These are phyloP conservation scores for Matsumurasca onukii DNA, from an alignment of 1,140 invertebrate genomes.

Conservation along the genomic window DNA sequence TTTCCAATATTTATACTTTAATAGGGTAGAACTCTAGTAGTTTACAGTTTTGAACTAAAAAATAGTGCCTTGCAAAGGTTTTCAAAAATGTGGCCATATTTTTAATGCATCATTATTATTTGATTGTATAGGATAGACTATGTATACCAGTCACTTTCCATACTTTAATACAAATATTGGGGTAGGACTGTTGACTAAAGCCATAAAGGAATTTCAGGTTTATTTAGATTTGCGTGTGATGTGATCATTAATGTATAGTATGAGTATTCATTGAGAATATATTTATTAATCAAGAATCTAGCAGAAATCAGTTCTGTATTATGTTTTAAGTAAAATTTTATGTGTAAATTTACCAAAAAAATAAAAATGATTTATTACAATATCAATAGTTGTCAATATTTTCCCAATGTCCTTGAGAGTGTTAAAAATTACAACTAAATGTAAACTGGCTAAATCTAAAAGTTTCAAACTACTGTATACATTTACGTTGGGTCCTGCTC, in stretches of 20 bases:
- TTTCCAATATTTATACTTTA: slow-evolving; percentile 25
- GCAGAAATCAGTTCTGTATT: slow-evolving; percentile 22
- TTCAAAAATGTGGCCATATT: slow-evolving; percentile 31
- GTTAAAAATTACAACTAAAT: too few species aligned
- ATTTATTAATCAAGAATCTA: slow-evolving; percentile 26
- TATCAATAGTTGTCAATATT: too few species aligned
- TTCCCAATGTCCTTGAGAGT: too few species aligned
- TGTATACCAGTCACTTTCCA: slow-evolving; percentile 13
- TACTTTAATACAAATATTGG: background rate
- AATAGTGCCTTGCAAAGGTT: slow-evolving; percentile 28
- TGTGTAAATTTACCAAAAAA: slow-evolving; percentile 22
- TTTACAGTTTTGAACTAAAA: slow-evolving; percentile 25
- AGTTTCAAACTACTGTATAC: too few species aligned
- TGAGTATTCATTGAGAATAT: slow-evolving; percentile 22
- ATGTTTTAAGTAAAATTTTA: slow-evolving; percentile 25
- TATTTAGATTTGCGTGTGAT: slow-evolving; percentile 29
- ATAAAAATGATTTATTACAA: slow-evolving; percentile 24
- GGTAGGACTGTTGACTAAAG: slow-evolving; percentile 5
- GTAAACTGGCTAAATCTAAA: too few species aligned
- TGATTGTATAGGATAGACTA: slow-evolving; percentile 15
- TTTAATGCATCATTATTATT: slow-evolving; percentile 25
- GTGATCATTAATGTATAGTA: slow-evolving; percentile 18
- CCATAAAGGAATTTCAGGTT: slow-evolving; percentile 20
- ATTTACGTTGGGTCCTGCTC: too few species aligned
- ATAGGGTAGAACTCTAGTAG: slow-evolving; percentile 14